These are phyloP conservation scores for Numida meleagris DNA, from an alignment of 2,113 vertebrate genomes.

Conservation along the genomic window DNA sequence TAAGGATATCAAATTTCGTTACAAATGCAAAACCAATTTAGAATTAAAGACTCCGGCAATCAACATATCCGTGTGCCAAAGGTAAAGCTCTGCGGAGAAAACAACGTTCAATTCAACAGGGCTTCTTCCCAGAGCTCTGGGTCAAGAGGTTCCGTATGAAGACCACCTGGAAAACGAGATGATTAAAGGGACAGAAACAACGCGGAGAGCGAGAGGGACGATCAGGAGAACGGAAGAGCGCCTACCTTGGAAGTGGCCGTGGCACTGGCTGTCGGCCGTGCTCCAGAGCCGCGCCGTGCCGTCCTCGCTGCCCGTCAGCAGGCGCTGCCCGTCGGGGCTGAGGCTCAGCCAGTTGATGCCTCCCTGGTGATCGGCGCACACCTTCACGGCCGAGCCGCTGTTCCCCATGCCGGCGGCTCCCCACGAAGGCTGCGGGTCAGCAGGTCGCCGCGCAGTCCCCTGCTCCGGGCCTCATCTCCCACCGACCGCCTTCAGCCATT, in stretches of 20 bases:
- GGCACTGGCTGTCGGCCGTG: conserved; percentile 80
- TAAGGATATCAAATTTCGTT: background rate
- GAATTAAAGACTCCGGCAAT: background rate
- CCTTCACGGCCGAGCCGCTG: conserved; percentile 77
- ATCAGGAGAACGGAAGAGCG: background rate
- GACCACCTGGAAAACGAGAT: background rate
- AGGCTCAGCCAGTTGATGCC: conserved; percentile 87
- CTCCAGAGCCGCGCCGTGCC: conserved; percentile 83
- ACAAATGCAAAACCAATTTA: background rate
- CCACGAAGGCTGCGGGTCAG: background rate
- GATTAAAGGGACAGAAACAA: background rate
- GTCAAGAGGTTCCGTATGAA: background rate
- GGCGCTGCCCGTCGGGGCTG: conserved; percentile 82
- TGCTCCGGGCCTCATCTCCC: background rate
- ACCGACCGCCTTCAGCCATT: background rate
- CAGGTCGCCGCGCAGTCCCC: background rate
- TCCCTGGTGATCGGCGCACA: conserved; percentile 81
- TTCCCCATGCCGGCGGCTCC: conserved; percentile 73
- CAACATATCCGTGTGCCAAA: background rate
- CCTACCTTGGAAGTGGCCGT: conserved; percentile 80
- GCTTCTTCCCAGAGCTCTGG: background rate
- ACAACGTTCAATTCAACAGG: background rate
- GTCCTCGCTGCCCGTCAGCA: conserved; percentile 85
- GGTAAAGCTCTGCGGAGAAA: background rate
- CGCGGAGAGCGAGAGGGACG: accelerated